Evolutionary conservation across 2,888 invertebrate species (phyloP).

Genomic region (Helleia helle): DNA sequence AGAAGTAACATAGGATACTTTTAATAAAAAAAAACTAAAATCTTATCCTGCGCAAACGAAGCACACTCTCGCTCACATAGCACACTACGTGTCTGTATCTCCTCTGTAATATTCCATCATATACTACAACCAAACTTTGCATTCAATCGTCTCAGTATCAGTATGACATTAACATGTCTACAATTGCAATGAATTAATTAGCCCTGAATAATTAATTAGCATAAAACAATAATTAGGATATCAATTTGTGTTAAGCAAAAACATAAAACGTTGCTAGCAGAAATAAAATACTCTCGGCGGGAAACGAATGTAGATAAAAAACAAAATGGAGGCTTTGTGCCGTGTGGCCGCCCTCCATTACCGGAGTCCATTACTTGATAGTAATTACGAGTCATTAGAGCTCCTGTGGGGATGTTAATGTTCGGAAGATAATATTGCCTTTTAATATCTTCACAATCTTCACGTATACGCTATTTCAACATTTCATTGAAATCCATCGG

Average conservation of each 20-base stretch:
- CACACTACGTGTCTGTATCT: too few species aligned
- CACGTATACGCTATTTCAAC: conserved; percentile 14
- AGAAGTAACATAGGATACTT: too few species aligned
- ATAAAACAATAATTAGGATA: too few species aligned
- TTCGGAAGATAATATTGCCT: conserved; percentile 40
- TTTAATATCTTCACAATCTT: conserved; percentile 42
- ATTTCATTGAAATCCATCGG: not conserved
- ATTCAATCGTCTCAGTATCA: too few species aligned
- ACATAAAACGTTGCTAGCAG: not conserved
- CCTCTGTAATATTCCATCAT: too few species aligned
- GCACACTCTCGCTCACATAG: too few species aligned
- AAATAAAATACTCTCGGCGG: conserved; percentile 1
- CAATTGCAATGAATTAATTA: too few species aligned
- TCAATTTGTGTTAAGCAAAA: too few species aligned
- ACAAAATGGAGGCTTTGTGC: conserved; percentile 44
- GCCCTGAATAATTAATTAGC: not conserved
- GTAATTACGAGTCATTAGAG: conserved; percentile 70
- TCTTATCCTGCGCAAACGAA: too few species aligned
- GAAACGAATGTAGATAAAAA: conserved; percentile 27
- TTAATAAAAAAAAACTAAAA: too few species aligned
- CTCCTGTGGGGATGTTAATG: conserved; percentile 44
- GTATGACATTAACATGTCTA: too few species aligned
- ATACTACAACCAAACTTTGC: too few species aligned
- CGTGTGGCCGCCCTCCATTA: conserved; percentile 61
- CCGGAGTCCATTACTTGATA: conserved; percentile 52